Base-by-base conservation (phyloP, 2,888 invertebrate species). In the Vanessa cardui region DNA sequence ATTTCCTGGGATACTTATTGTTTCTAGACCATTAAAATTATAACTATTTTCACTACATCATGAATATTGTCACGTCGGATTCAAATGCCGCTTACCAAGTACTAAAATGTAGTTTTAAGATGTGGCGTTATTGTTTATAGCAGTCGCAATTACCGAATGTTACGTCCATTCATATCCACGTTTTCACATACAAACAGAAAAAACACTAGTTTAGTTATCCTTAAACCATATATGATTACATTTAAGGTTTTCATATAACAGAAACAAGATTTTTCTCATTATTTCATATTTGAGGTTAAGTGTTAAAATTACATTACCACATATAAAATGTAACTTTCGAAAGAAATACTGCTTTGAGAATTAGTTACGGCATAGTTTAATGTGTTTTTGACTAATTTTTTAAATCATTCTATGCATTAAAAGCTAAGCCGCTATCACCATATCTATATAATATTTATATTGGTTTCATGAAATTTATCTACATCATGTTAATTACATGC, bases 81-180 rank as follows among this genome's bases (percentile, higher is more conserved):
- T 61, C 16, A 44, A 63, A 67, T 58, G 65, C 63, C 58, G 63
- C 63, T 70, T 68, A 65, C 70, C 60, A 64, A 65, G 18, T 50
- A 58, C 39, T 47, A 49, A 77, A 79, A 79, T 80, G 75, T 73
- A 77, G 75, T 78, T 78, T 81, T 80, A 76, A 83, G 83, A 90
- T 90, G 89, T 90, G 89, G 90, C 90, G 87, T 84, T 88, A 85
- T 83, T 87, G 83, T 85, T 82, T 86, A 87, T 81, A 87, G 85
- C 85, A 89, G 89, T 89, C 82, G 89, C 89, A 89, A 90, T 90
- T 90, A 87, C 87, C 84, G 87, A 88, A 86, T 89, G 89, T 91
- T 91, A 90, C 90, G 88, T 92, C 88, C 85, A 84, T 89, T 88
- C 85, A 86, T 88, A 86, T 89, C 88, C 88, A 89, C 86, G 78